A percentile compares a stretch with the other conserved stretches of the same genome.
Conservation (phyloP, 2,888 invertebrate species). For the Hydroisotoma schaefferi region DNA sequence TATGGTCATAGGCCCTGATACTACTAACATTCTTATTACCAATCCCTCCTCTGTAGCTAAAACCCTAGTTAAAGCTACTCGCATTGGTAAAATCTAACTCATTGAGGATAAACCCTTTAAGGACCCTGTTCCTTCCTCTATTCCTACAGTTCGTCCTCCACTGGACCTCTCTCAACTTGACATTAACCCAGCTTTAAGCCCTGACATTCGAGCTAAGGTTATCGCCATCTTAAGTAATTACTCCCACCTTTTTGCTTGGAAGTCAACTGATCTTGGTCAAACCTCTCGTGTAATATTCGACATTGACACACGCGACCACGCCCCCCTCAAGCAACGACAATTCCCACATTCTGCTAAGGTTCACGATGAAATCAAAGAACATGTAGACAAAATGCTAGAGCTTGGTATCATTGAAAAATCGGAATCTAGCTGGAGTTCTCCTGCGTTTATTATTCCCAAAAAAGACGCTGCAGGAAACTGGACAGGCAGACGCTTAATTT, state of each 20-base stretch:
- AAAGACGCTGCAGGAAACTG: not conserved
- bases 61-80: no score
- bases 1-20: no score
- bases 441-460: slow-evolving; percentile 4
- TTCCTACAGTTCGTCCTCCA: no score
- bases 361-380: slow-evolving; percentile 1
- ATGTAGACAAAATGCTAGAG: not conserved
- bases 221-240: no score
- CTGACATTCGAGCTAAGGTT: no score
- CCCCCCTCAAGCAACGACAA: not conserved
- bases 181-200: no score
- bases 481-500: not conserved
- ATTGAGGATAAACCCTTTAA: no score
- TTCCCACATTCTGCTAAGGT: not conserved
- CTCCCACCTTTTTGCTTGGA: not conserved
- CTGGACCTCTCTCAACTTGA: no score
- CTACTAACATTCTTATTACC: no score
- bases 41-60: no score
- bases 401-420: not conserved
- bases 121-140: no score
- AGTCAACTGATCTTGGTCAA: not conserved
- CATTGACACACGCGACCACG: slow-evolving; percentile 4
- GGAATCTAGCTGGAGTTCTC: not conserved
- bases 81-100: no score
- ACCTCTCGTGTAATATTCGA: not conserved